Evolutionary conservation across 1,140 invertebrate genomes (phyloP).

Genomic region (Drosophila melanogaster): Release_6_plus_ISO1_MT NT_033777.3:15758501-15759000

Average conservation of each 20-base stretch:
- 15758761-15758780: slow-evolving; percentile 51
- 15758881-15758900: slow-evolving; percentile 59
- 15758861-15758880: slow-evolving; percentile 50
- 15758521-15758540: slow-evolving; percentile 41
- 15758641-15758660: slow-evolving; percentile 35
- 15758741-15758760: slow-evolving; percentile 7
- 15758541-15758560: slow-evolving; percentile 71
- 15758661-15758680: slow-evolving; percentile 28
- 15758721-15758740: slow-evolving; percentile 50
- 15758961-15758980: slow-evolving; percentile 44
- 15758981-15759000: slow-evolving; percentile 24
- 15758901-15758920: slow-evolving; percentile 47
- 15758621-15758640: slow-evolving; percentile 31
- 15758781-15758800: slow-evolving; percentile 78
- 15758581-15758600: slow-evolving; percentile 54
- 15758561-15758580: slow-evolving; percentile 68
- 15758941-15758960: slow-evolving; percentile 26
- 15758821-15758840: slow-evolving; percentile 40
- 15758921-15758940: slow-evolving; percentile 32
- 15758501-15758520: slow-evolving; percentile 14
- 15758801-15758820: slow-evolving; percentile 73
- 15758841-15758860: slow-evolving; percentile 27
- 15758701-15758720: slow-evolving; percentile 34
- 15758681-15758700: slow-evolving; percentile 17
- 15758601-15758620: slow-evolving; percentile 40